Evolutionary conservation across 2,113 vertebrate genomes (phyloP).

Genomic region (Pelecanus crispus): DNA sequence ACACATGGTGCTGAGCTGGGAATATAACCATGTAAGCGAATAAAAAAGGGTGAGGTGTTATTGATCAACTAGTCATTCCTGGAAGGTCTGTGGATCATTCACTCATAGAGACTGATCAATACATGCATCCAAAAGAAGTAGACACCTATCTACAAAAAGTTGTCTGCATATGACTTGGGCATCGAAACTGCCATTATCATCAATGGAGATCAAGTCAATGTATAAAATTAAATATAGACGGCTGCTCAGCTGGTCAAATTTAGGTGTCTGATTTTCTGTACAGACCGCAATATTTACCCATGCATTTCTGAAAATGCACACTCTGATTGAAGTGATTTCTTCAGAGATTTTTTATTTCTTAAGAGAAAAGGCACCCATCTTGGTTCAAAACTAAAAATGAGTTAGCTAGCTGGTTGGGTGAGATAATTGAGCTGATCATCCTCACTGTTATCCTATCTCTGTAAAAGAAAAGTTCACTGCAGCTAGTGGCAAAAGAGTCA

Average conservation of each 20-base stretch:
- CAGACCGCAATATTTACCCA: rapidly evolving
- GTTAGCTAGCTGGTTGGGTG: not conserved
- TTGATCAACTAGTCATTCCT: not conserved
- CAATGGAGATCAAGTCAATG: not conserved
- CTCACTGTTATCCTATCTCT: not conserved
- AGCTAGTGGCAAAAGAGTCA: not conserved
- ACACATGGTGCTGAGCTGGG: not conserved
- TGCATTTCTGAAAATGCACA: not conserved
- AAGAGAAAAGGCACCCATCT: too few species aligned
- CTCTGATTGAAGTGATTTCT: not conserved
- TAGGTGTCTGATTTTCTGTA: not conserved
- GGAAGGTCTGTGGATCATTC: not conserved
- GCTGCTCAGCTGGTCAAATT: not conserved
- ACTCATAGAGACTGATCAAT: not conserved
- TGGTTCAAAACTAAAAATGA: not conserved
- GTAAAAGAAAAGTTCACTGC: not conserved
- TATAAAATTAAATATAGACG: not conserved
- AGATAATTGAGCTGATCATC: not conserved
- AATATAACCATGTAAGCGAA: not conserved
- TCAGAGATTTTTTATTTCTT: not conserved
- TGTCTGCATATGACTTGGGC: not conserved
- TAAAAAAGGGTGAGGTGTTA: not conserved
- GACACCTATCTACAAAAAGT: not conserved
- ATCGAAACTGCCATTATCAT: not conserved
- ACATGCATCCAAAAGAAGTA: not conserved